phyloP scores from a whole-genome alignment of 2,113 vertebrate genomes.

The Empidonax alnorum region DNA sequence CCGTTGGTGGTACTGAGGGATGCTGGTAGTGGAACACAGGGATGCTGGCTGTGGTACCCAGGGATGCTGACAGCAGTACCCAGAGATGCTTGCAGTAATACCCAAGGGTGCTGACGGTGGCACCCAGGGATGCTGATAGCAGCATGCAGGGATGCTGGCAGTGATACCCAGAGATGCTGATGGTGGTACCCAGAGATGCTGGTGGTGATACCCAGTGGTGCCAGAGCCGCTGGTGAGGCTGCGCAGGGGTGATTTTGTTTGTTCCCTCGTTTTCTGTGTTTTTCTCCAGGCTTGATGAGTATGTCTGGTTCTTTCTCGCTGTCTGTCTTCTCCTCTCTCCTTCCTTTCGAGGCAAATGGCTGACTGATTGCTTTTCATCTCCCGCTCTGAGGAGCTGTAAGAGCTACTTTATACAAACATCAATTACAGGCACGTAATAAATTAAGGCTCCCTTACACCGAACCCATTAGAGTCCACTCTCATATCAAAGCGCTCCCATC shows the following conservation, averaged over 20 bases:
- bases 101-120: background rate
- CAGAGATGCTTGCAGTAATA: background rate
- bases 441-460: conserved; percentile 73
- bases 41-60: background rate
- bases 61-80: background rate
- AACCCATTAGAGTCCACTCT: conserved; percentile 70
- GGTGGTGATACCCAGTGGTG: background rate
- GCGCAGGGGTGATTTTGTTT: background rate
- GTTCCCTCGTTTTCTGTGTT: conserved; percentile 42
- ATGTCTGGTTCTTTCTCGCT: conserved; percentile 57
- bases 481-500: conserved; percentile 67
- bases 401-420: conserved; percentile 82
- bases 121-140: background rate
- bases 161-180: background rate
- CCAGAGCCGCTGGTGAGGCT: background rate
- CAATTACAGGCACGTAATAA: conserved; percentile 78
- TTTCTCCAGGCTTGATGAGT: conserved; percentile 52
- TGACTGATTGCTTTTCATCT: conserved; percentile 80
- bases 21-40: background rate
- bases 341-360: conserved; percentile 75
- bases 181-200: background rate
- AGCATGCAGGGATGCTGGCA: background rate
- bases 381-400: conserved; percentile 77
- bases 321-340: conserved; percentile 54
- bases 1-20: background rate